Percentiles rank a stretch among this genome's conserved stretches.
Conservation (phyloP, 1,140 invertebrate species). For the Drosophila nigromelanica region DNA sequence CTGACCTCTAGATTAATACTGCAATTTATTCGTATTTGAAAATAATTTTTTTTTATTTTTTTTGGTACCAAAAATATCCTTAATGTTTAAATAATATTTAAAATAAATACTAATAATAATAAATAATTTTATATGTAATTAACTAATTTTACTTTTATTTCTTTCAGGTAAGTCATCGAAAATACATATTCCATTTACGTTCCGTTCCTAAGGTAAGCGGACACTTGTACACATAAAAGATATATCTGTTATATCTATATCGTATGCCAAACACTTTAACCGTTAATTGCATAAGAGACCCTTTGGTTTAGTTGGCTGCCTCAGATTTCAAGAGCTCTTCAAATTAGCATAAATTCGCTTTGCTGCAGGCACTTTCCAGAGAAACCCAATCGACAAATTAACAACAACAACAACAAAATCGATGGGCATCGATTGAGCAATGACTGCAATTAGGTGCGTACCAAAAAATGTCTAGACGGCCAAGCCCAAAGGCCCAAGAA, state of each 20-base stretch:
- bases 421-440: conserved; percentile 65
- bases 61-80: too few species aligned
- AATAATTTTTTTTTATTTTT: too few species aligned
- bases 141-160: background rate
- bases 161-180: conserved; percentile 2
- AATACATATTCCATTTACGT: background rate
- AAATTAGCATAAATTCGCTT: conserved; percentile 65
- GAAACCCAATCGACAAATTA: conserved; percentile 40
- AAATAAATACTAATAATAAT: too few species aligned
- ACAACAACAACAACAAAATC: conserved; percentile 18
- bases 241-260: background rate
- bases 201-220: background rate
- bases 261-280: conserved; percentile 30
- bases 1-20: too few species aligned
- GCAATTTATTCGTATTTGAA: too few species aligned
- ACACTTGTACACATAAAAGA: background rate
- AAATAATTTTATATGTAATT: background rate
- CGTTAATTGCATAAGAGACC: conserved; percentile 51
- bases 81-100: too few species aligned
- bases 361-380: conserved; percentile 57
- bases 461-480: conserved; percentile 62
- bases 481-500: conserved; percentile 30
- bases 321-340: conserved; percentile 46
- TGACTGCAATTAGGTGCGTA: conserved; percentile 72
- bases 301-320: conserved; percentile 4